Evolutionary conservation across 2,797 vertebrate genomes (phyloP), one percentile per base, ranked within the genome.

Genomic region (Leptatherina wallacei): DNA sequence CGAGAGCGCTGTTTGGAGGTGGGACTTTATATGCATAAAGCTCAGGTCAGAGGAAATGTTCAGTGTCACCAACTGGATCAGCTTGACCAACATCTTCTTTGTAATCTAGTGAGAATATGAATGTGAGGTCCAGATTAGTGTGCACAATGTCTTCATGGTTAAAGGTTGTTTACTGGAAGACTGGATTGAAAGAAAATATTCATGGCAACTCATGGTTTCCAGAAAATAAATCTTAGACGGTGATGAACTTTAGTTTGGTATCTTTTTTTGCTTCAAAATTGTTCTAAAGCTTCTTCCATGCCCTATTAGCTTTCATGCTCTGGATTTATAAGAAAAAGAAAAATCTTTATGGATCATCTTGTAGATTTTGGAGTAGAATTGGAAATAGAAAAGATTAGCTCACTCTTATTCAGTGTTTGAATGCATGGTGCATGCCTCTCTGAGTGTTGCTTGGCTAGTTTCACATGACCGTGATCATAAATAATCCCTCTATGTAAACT

Each of bases 401-500:
- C 27, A 32, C 27, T 44, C 1, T 36, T 38, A 42, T 22, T 4
- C n/a, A 40, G 32, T 27, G 22, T 68, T 18, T 47, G 49, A 38
- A 65, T 62, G 42, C 42, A 22, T 40, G 22, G 11, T 42, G 35
- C 20, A 18, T 62, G 30, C 13, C 38, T 66, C 36, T 75, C 16
- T 0, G 24, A 30, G 6, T 30, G 30, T 18, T 16, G 27, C 24
- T 7, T 30, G 27, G 54, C 14, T 55, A 55, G 54, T 80, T 79
- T 54, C 33, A 44, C 76, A 72, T 83, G 74, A 82, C 35, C 75
- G 44, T 61, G 30, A 77, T 81, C 49, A 65, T 80, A 77, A 75
- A 77, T 83, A 59, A 69, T 77, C 52, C 65, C 44, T 71, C 24
- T 51, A 38, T 1, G 71, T 65, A 61, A 76, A 85, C 71, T 73